Evolutionary conservation across 2,113 vertebrate genomes (phyloP).

Genomic region (Emydocephalus ijimae): DNA sequence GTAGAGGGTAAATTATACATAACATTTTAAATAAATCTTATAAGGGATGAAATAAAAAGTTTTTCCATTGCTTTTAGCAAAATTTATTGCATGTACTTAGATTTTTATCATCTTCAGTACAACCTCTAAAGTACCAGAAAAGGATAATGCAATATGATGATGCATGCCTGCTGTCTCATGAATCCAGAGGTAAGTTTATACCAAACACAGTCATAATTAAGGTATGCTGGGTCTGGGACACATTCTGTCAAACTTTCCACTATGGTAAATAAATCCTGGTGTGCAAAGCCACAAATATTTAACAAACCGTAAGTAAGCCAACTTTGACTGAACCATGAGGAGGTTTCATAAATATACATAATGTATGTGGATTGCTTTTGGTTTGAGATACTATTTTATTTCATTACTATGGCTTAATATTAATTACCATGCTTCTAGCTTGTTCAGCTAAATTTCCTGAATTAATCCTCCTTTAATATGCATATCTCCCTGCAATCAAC

Average conservation of each 20-base stretch:
- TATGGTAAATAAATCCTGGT: background rate
- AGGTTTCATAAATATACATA: background rate
- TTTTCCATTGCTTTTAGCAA: slow-evolving; percentile 50
- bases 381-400: background rate
- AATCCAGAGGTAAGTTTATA: background rate
- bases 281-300: background rate
- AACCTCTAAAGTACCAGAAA: slow-evolving; percentile 55
- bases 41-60: slow-evolving; percentile 45
- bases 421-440: background rate
- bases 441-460: background rate
- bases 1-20: slow-evolving; percentile 37
- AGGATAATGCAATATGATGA: slow-evolving; percentile 49
- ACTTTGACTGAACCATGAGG: background rate
- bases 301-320: background rate
- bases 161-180: slow-evolving; percentile 47
- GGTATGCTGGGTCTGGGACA: background rate
- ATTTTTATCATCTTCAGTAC: slow-evolving; percentile 55
- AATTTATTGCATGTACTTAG: slow-evolving; percentile 57
- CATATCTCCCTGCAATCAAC: background rate
- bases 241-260: background rate
- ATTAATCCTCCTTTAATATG: background rate
- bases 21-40: background rate
- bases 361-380: background rate
- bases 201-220: background rate
- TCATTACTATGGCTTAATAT: background rate